Evolutionary conservation across 2,113 vertebrate species (phyloP), one percentile per base, ranked within the genome.

Genomic region (Microtus ochrogaster): DNA sequence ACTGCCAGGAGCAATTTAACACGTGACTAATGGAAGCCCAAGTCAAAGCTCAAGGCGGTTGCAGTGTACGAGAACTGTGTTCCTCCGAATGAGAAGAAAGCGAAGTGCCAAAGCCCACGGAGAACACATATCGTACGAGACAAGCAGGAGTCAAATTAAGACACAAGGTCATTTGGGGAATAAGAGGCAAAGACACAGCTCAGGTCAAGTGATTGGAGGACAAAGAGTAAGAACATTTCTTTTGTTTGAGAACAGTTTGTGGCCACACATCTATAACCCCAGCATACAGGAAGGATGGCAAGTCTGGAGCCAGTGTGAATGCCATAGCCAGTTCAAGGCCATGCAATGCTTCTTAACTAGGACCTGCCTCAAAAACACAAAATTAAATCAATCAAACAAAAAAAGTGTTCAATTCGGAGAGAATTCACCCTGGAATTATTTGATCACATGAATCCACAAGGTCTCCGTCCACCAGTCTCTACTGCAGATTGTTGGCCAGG

Each of bases 21-120:
- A 91, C 19, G 90, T 91, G 90, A 89, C 92, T 93, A 96, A 86
- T 68, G 79, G 79, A 89, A 94, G 88, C 87, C 86, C 30, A 91
- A 96, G 82, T 66, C 13, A 17, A 74, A 91, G 21, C 52, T 85
- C 92, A 41, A 77, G 90, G 52, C 33, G 78, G 87, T 91, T 33
- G 74, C 30, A 65, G 2, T 41, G 91, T 66, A 11, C 86, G 79
- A 95, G 91, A 68, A 90, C 33, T 3, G 10, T 4, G 33, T 1
- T 81, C 0, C 91, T 73, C 74, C n/a, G 87, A 95, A 89, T 66
- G 93, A 97, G 61, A 70, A 92, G 96, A 81, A 89, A 3, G 1
- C 49, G 76, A n/a, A 66, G 41, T 58, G 70, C 85, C 49, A 87
- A 33, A 76, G 55, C 70, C 78, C 81, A 19, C 47, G 79, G 26